Percentiles rank a stretch among this genome's conserved stretches.
Conservation (phyloP, 2,888 invertebrate genomes). For the Allophyes oxyacanthae region DNA sequence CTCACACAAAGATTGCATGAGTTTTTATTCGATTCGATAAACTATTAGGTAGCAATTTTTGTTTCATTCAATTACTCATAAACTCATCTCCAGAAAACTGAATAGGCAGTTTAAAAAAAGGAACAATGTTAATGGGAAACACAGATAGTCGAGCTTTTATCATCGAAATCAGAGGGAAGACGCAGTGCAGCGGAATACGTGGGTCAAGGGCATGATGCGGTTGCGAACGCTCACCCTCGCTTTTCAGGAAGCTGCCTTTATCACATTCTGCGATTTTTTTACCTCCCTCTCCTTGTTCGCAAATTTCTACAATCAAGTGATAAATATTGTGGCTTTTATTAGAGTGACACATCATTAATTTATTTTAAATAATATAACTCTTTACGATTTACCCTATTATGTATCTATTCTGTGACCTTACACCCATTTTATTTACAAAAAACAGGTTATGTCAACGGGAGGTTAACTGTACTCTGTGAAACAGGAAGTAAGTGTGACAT, state of each 20-base stretch:
- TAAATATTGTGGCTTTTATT: not conserved
- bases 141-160: constrained; percentile 51
- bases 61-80: too few species aligned
- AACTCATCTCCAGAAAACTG: too few species aligned
- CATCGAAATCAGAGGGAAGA: constrained; percentile 54
- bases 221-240: constrained; percentile 59
- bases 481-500: constrained; percentile 54
- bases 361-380: too few species aligned
- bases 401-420: too few species aligned
- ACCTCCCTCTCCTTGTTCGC: constrained; percentile 59
- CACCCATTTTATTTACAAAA: not conserved
- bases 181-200: constrained; percentile 62
- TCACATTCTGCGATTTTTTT: constrained; percentile 67
- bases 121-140: constrained; percentile 32
- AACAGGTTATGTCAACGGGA: constrained; percentile 19
- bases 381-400: too few species aligned
- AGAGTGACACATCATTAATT: too few species aligned
- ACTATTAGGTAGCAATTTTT: too few species aligned
- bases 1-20: too few species aligned
- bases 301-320: constrained; percentile 51
- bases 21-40: too few species aligned
- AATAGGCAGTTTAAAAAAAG: not conserved
- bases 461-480: constrained; percentile 24
- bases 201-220: constrained; percentile 79
- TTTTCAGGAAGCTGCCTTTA: constrained; percentile 55